Evolutionary conservation across 2,888 invertebrate genomes (phyloP).

Genomic region (Pachymerium ferrugineum): DNA sequence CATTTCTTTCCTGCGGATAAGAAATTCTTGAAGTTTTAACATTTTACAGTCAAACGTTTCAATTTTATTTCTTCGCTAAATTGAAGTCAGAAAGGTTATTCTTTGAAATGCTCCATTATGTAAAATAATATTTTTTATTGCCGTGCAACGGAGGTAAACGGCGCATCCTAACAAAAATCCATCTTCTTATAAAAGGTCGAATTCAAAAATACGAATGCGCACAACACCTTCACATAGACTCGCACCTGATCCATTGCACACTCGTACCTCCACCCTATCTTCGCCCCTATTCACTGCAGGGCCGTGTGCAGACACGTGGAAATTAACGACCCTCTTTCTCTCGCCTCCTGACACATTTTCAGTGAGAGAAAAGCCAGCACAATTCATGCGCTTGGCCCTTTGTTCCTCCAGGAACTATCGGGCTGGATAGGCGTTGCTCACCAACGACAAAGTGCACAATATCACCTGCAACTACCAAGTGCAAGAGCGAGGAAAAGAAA

Average conservation of each 20-base stretch:
- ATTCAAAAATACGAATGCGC: not conserved
- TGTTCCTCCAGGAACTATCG: slow-evolving; percentile 14
- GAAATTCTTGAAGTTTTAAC: not conserved
- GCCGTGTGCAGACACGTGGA: slow-evolving; percentile 18
- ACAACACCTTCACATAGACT: not conserved
- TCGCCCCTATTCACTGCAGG: slow-evolving; percentile 11
- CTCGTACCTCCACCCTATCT: slow-evolving; percentile 2
- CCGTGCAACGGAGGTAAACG: too few species aligned
- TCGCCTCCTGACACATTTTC: slow-evolving; percentile 15
- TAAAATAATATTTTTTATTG: slow-evolving; percentile 15
- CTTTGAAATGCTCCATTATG: not conserved
- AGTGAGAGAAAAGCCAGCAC: slow-evolving; percentile 18
- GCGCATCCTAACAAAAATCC: not conserved
- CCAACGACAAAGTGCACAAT: slow-evolving; percentile 21
- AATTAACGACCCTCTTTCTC: slow-evolving; percentile 21
- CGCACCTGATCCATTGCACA: slow-evolving; percentile 10
- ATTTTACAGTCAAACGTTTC: not conserved
- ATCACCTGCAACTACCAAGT: slow-evolving; percentile 3
- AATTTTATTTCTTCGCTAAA: not conserved
- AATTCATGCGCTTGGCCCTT: slow-evolving; percentile 21
- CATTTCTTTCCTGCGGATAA: too few species aligned
- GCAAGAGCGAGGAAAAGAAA: not conserved
- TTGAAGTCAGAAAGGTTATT: slow-evolving; percentile 18
- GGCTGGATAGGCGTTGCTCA: slow-evolving; percentile 18
- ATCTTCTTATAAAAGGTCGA: not conserved